Percentiles rank a stretch among this genome's conserved stretches.
phyloP scores from a whole-genome alignment of 2,888 invertebrate species.

The Synanthedon tipuliformis region DNA sequence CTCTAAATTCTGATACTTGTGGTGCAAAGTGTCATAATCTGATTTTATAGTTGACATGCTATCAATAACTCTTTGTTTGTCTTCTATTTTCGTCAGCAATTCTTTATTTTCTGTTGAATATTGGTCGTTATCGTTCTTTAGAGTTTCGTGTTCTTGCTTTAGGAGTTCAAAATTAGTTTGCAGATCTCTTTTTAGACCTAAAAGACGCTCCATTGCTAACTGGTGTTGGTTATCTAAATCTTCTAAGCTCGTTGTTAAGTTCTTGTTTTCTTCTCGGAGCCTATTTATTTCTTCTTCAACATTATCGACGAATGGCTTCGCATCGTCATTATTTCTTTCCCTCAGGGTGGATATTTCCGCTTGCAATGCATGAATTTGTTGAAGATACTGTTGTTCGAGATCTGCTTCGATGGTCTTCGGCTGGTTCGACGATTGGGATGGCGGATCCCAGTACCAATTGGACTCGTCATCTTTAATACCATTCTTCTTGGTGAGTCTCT shows the following conservation, averaged over 20 bases:
- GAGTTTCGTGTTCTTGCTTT: conserved; percentile 56
- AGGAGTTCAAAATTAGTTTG: conserved; percentile 63
- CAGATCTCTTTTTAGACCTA: conserved; percentile 64
- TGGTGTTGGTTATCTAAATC: conserved; percentile 81
- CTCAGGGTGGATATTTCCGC: conserved; percentile 52
- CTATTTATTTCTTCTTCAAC: conserved; percentile 52
- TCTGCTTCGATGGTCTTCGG: conserved; percentile 18
- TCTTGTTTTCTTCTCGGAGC: conserved; percentile 69
- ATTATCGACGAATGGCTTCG: conserved; percentile 28
- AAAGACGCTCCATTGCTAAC: conserved; percentile 72
- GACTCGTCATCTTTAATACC: conserved; percentile 57
- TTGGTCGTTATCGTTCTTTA: conserved; percentile 54
- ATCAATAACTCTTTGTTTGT: conserved; percentile 54
- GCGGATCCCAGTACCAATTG: conserved; percentile 69
- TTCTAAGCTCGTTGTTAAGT: conserved; percentile 72
- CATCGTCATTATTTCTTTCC: conserved; percentile 29
- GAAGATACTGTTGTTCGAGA: conserved; percentile 33
- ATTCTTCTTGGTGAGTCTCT: conserved; percentile 54
- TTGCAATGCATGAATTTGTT: conserved; percentile 46
- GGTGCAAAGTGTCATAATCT: conserved; percentile 50
- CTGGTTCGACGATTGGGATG: conserved; percentile 19
- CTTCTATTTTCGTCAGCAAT: conserved; percentile 48
- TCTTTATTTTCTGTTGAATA: conserved; percentile 52
- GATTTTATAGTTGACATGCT: conserved; percentile 22
- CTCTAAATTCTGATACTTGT: conserved; percentile 62